Conservation (phyloP, 2,888 invertebrate genomes). For the Ferrisia virgata region DNA sequence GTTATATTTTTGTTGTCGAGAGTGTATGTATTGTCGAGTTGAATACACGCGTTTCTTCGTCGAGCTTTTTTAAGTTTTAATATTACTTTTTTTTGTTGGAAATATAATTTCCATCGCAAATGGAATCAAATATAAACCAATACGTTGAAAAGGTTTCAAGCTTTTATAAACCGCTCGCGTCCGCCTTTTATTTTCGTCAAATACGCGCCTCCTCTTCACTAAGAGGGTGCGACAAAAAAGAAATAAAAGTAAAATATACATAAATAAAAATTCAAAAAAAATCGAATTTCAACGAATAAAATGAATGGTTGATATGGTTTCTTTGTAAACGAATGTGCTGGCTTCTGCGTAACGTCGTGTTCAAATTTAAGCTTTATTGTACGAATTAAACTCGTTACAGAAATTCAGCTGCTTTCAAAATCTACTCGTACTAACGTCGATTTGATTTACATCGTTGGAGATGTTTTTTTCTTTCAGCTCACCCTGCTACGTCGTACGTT, state of each 20-base stretch:
- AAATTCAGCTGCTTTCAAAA: neutral
- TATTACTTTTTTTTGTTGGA: neutral
- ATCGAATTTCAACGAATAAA: neutral
- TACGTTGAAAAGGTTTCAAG: slow-evolving; percentile 16
- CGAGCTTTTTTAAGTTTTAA: slow-evolving; percentile 4
- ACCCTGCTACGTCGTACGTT: neutral
- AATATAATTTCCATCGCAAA: slow-evolving; percentile 14
- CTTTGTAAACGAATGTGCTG: neutral
- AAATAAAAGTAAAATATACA: neutral
- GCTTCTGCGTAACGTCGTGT: neutral
- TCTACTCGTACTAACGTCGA: neutral
- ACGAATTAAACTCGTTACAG: neutral
- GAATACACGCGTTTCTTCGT: neutral
- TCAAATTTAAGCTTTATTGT: neutral
- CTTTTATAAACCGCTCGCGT: slow-evolving; percentile 18
- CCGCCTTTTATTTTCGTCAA: neutral
- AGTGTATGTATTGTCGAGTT: neutral
- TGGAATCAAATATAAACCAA: neutral
- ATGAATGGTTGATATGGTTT: neutral
- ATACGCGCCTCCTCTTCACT: neutral
- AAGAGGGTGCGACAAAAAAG: neutral
- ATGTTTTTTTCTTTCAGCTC: neutral
- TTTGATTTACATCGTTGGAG: neutral
- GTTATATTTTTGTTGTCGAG: neutral
- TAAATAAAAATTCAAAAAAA: neutral